Evolutionary conservation across 2,888 invertebrate species (phyloP), one percentile per base, ranked within the genome.

Genomic region (Didymodactylos carnosus): DNA sequence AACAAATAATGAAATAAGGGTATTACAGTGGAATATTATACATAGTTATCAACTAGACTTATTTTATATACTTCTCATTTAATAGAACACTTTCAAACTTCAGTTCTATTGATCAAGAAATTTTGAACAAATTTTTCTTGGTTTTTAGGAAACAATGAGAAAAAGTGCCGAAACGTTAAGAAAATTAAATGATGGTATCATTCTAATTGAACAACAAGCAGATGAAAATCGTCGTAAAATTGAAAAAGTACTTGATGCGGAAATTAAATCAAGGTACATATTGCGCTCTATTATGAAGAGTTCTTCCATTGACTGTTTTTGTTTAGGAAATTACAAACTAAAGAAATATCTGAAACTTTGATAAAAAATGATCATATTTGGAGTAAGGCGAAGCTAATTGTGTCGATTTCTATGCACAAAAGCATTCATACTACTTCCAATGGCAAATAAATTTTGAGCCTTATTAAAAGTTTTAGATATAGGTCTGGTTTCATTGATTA

Each of bases 221-320:
- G 77, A 79, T n/a, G 82, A 82, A 75, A 79, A 80, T 72, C 80
- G 79, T 75, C 80, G 79, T 72, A 80, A 80, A 70, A 78, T 80
- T 51, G 82, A 82, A 73, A 82, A 82, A 77, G 77, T 83, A 19
- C 77, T 83, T 62, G 76, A 79, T 43, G 83, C 83, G 29, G 83
- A 83, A 76, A 82, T 83, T 46, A 80, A 81, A 76, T 81, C 82
- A 62, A 80, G 83, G 82, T 82, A 75, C 14, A n/a, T n/a, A n/a
- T n/a, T n/a, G n/a, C n/a, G n/a, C n/a, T n/a, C n/a, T n/a, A n/a
- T n/a, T n/a, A n/a, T n/a, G n/a, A n/a, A n/a, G n/a, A n/a, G n/a
- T n/a, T n/a, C n/a, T n/a, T 29, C 16, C 27, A 35, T 0, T 35
- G 29, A 29, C 35, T 2, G 11, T 62, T 19, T 35, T 35, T 35